These are phyloP conservation scores for Beris morrisii DNA, from an alignment of 2,888 invertebrate species.

Conservation along the genomic window DNA sequence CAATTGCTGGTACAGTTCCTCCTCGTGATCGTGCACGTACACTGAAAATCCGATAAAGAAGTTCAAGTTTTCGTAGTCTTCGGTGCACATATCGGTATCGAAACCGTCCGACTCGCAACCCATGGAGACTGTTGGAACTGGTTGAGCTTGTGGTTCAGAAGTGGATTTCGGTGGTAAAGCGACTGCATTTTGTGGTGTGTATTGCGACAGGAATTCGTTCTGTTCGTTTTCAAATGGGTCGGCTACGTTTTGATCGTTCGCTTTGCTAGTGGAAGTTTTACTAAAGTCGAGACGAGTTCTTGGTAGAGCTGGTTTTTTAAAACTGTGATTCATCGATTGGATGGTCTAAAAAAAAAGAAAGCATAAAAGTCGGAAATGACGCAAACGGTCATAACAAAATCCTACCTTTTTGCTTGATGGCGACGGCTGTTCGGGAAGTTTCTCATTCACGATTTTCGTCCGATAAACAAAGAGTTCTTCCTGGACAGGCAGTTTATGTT, in stretches of 20 bases:
- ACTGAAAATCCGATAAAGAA: constrained; percentile 49
- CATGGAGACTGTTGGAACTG: not conserved
- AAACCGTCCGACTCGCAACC: constrained; percentile 8
- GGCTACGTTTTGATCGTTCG: not conserved
- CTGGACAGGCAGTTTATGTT: constrained; percentile 60
- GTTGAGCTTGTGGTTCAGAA: constrained; percentile 23
- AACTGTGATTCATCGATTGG: constrained; percentile 54
- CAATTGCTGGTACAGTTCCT: constrained; percentile 55
- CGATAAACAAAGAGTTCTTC: constrained; percentile 58
- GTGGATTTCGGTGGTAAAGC: constrained; percentile 51
- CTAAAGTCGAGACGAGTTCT: constrained; percentile 30
- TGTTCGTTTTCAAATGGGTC: constrained; percentile 40
- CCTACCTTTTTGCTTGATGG: constrained; percentile 65
- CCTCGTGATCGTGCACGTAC: constrained; percentile 57
- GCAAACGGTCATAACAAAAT: not conserved
- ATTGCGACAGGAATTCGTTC: constrained; percentile 49
- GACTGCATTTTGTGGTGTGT: constrained; percentile 49
- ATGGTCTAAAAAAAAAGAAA: constrained; percentile 43
- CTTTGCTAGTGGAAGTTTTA: constrained; percentile 12
- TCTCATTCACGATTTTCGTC: constrained; percentile 46
- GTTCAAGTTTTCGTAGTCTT: constrained; percentile 51
- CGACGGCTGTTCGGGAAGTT: constrained; percentile 58
- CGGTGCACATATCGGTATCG: constrained; percentile 40
- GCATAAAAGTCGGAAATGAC: not conserved
- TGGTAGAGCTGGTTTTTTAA: constrained; percentile 51